phyloP scores from a whole-genome alignment of 2,797 vertebrate species.

The Chiroxiphia lanceolata region DNA sequence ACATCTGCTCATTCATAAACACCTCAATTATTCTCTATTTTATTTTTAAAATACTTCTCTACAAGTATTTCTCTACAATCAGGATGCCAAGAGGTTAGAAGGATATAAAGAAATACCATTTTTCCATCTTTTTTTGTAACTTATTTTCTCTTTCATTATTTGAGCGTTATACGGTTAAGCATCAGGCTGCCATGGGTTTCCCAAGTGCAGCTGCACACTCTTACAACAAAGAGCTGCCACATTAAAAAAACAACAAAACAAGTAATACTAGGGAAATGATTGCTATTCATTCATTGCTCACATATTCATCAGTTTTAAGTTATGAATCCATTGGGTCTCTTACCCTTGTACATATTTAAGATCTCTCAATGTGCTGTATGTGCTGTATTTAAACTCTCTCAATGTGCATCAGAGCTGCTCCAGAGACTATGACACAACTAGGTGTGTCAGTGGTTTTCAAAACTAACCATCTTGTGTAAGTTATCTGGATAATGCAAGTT shows the following conservation, averaged over 20 bases:
- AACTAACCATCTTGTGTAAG: not conserved
- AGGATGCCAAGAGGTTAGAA: not conserved
- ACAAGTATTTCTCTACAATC: not conserved
- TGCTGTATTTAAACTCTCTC: not conserved
- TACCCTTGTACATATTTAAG: not conserved
- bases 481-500: not conserved
- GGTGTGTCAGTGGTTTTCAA: not conserved
- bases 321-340: not conserved
- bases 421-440: not conserved
- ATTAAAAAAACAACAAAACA: not conserved
- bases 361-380: not conserved
- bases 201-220: not conserved
- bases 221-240: not conserved
- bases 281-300: not conserved
- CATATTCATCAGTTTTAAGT: not conserved
- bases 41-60: not conserved
- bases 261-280: not conserved
- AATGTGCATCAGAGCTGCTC: not conserved
- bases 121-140: fast-evolving
- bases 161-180: not conserved
- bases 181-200: not conserved
- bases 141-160: not conserved
- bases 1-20: not conserved
- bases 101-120: not conserved
- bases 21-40: not conserved